These are phyloP conservation scores for Choreutis nemorana DNA, from an alignment of 2,888 invertebrate species.

Conservation along the genomic window DNA sequence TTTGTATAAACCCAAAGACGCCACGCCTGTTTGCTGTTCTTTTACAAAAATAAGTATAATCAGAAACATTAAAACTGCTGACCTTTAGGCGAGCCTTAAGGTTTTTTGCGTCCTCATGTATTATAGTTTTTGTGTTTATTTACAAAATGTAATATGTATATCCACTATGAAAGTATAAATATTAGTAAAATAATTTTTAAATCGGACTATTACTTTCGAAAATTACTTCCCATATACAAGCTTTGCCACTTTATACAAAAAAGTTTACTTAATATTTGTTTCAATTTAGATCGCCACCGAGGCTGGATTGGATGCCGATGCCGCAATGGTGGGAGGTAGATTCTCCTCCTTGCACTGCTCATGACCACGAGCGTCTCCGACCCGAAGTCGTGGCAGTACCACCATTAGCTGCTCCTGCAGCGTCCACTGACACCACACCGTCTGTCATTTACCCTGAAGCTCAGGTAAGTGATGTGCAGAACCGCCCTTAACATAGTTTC, in stretches of 20 bases:
- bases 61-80: too few relatives aligned
- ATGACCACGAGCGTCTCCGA: conserved; percentile 84
- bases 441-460: conserved; percentile 91
- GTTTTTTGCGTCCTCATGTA: too few relatives aligned
- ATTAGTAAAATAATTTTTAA: too few relatives aligned
- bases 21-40: too few relatives aligned
- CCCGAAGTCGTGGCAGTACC: conserved; percentile 91
- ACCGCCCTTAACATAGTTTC: background rate
- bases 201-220: too few relatives aligned
- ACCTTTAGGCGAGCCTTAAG: too few relatives aligned
- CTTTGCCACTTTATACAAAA: background rate
- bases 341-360: conserved; percentile 74
- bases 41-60: too few relatives aligned
- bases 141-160: too few relatives aligned
- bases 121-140: too few relatives aligned
- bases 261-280: conserved; percentile 4
- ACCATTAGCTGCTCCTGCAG: conserved; percentile 90
- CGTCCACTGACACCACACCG: conserved; percentile 85
- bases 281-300: conserved; percentile 37
- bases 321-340: conserved; percentile 68
- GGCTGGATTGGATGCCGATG: conserved; percentile 57
- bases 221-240: too few relatives aligned
- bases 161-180: too few relatives aligned
- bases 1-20: too few relatives aligned
- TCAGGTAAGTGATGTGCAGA: conserved; percentile 77